phyloP scores from a whole-genome alignment of 2,113 vertebrate genomes.

The Vombatus ursinus region DNA sequence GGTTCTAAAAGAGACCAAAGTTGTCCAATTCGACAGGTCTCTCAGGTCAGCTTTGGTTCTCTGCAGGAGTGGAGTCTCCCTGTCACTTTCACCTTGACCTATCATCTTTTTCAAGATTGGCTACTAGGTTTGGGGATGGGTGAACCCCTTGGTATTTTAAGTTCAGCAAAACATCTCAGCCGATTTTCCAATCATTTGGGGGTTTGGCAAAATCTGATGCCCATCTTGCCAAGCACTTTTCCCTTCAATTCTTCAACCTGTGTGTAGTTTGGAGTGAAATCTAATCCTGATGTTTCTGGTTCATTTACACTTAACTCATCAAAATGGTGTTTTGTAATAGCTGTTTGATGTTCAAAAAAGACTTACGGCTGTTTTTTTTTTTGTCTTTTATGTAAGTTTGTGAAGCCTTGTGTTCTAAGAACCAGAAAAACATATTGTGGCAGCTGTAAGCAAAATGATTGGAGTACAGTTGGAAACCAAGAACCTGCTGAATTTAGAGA shows the following conservation, averaged over 20 bases:
- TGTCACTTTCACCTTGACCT: slow-evolving; percentile 59
- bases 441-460: slow-evolving; percentile 72
- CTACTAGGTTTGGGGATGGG: slow-evolving; percentile 68
- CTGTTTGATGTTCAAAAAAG: slow-evolving; percentile 74
- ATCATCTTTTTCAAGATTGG: slow-evolving; percentile 72
- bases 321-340: slow-evolving; percentile 76
- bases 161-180: slow-evolving; percentile 72
- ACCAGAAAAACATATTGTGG: slow-evolving; percentile 69
- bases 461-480: slow-evolving; percentile 49
- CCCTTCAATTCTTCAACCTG: slow-evolving; percentile 75
- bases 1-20: slow-evolving; percentile 46
- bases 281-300: slow-evolving; percentile 80
- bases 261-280: slow-evolving; percentile 79
- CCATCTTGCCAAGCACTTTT: slow-evolving; percentile 73
- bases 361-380: slow-evolving; percentile 49
- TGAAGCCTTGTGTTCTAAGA: slow-evolving; percentile 66
- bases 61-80: not conserved
- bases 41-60: not conserved
- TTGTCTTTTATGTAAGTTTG: slow-evolving; percentile 61
- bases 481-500: slow-evolving; percentile 53
- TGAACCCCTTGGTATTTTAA: slow-evolving; percentile 60
- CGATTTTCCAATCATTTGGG: slow-evolving; percentile 78
- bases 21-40: slow-evolving; percentile 37
- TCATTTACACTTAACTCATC: slow-evolving; percentile 82
- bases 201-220: slow-evolving; percentile 77